Conservation (phyloP, 92 coral and sea anemone species). For the Plumapathes pennacea region DNA sequence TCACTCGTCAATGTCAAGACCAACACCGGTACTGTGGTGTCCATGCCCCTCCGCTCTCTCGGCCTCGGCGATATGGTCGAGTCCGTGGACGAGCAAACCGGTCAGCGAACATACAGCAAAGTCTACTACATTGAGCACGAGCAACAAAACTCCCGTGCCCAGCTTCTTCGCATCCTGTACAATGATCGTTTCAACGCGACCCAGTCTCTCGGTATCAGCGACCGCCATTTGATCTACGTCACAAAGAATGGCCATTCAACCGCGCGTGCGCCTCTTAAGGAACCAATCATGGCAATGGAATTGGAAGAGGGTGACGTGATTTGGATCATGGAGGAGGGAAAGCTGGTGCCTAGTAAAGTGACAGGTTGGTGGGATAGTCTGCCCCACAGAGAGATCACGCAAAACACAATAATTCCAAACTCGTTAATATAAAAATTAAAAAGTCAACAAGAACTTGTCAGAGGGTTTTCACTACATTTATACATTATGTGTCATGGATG, state of each 20-base stretch:
- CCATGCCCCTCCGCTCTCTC: conserved; percentile 17
- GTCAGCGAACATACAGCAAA: conserved; percentile 28
- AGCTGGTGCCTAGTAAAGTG: conserved; percentile 26
- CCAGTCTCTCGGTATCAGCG: conserved; percentile 34
- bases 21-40: conserved; percentile 2
- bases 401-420: too few species aligned
- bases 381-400: too few species aligned
- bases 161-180: conserved; percentile 38
- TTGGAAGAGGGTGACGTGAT: conserved; percentile 28
- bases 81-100: conserved; percentile 46
- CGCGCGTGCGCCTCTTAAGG: conserved; percentile 17
- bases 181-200: conserved; percentile 24
- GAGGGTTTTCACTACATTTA: too few species aligned
- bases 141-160: conserved; percentile 24
- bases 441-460: too few species aligned
- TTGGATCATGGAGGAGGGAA: conserved; percentile 38
- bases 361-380: conserved; percentile 17
- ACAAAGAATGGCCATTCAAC: conserved; percentile 34
- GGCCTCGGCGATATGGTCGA: conserved; percentile 37
- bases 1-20: conserved; percentile 9
- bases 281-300: conserved; percentile 41
- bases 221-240: conserved; percentile 36
- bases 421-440: too few species aligned
- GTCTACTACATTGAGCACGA: conserved; percentile 44
- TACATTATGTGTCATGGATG: too few species aligned